Conservation (phyloP, 1,140 invertebrate genomes). For the Latrodectus geometricus region DNA sequence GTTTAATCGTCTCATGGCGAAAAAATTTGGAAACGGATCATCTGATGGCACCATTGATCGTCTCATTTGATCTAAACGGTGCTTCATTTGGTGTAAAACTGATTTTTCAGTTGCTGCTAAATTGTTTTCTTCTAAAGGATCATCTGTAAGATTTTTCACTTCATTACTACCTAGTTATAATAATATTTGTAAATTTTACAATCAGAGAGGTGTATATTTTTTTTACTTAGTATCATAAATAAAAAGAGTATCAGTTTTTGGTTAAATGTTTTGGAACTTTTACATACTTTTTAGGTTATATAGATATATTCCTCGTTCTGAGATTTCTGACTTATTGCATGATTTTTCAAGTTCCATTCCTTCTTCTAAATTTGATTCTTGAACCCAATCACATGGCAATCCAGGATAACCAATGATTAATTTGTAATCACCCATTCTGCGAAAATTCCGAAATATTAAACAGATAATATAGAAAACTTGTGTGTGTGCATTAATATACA, state of each 20-base stretch:
- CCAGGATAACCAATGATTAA: conserved; percentile 55
- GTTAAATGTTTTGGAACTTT: no score
- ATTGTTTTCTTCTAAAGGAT: conserved; percentile 43
- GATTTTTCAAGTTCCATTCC: conserved; percentile 43
- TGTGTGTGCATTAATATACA: background rate
- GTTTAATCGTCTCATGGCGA: conserved; percentile 42
- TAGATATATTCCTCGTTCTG: conserved; percentile 44
- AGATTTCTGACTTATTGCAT: conserved; percentile 41
- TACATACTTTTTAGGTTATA: conserved; percentile 38
- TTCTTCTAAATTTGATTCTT: conserved; percentile 29
- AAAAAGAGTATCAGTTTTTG: no score
- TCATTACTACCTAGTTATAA: no score
- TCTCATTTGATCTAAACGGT: conserved; percentile 51
- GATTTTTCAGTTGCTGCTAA: conserved; percentile 37
- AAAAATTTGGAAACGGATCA: conserved; percentile 59
- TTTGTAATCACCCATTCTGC: conserved; percentile 55
- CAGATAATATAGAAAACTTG: background rate
- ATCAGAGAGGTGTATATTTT: no score
- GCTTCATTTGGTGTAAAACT: conserved; percentile 34
- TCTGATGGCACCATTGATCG: conserved; percentile 56
- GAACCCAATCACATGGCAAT: conserved; percentile 50
- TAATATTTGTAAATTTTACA: no score
- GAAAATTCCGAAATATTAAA: background rate
- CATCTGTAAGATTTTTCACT: conserved; percentile 16
- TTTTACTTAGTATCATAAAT: no score